Evolutionary conservation across 2,888 invertebrate species (phyloP), one percentile per base, ranked within the genome.

Genomic region (Eugnorisma glareosa): DNA sequence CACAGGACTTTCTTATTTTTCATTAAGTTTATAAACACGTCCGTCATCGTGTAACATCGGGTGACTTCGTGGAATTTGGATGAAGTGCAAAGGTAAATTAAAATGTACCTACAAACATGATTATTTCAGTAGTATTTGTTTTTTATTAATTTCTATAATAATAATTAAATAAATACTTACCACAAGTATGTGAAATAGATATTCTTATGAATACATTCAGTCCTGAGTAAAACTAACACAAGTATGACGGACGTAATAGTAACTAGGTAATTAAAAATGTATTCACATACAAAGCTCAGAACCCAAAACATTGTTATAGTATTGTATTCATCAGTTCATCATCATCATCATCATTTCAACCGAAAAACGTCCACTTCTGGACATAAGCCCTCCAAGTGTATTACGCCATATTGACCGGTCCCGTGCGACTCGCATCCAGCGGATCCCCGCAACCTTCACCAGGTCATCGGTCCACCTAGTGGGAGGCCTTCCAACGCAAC

Each of bases 241-340:
- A 67, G 15, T 31, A 40, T 67, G 28, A 40, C 4, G 6, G 3
- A 45, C 10, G 11, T 21, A 15, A n/a, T n/a, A 54, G 11, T 45
- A 21, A 8, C 21, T 54, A 40, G 4, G 4, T 35, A 37, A 45
- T 77, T 63, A 37, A 68, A 43, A 61, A 43, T 48, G 11, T 61
- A 77, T 67, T 76, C 28, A 28, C 8, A n/a, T 48, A 45, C 0
- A 31, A 1, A 67, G 21, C 18, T 64, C 24, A 11, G 15, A 69
- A 69, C 21, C 21, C 54, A 48, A 28, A 54, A 24, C 31, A 54
- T 54, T 64, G 13, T 68, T 68, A 15, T n/a, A 40, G 63, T 77
- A 68, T 28, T 63, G 45, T 45, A 63, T 45, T n/a, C n/a, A n/a
- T n/a, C n/a, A n/a, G n/a, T n/a, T n/a, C n/a, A n/a, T n/a, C n/a